Conservation (phyloP, 2,797 vertebrate genomes). For the Pteropus rufus region DNA sequence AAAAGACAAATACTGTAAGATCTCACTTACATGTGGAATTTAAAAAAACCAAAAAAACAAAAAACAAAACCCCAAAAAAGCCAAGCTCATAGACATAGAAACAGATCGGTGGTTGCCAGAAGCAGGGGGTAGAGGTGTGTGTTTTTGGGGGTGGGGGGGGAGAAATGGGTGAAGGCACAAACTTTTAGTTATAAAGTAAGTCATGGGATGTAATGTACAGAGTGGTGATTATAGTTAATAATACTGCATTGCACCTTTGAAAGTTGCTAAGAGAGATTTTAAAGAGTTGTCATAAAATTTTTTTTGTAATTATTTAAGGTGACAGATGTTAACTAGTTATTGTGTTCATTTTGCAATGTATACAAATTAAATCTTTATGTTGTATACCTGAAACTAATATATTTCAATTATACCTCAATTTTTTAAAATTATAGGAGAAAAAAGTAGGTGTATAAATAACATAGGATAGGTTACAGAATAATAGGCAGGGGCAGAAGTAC, state of each 20-base stretch:
- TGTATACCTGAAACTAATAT: background rate
- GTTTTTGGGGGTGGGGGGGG: too few species aligned
- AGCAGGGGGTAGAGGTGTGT: too few species aligned
- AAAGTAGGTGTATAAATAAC: background rate
- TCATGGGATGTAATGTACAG: background rate
- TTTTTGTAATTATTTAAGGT: background rate
- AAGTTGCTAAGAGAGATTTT: background rate
- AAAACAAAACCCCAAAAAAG: background rate
- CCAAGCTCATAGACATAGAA: background rate
- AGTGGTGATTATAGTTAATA: background rate
- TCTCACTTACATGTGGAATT: background rate
- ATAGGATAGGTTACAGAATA: background rate
- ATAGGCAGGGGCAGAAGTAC: background rate
- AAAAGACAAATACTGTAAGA: background rate
- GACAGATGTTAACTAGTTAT: background rate
- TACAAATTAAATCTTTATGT: background rate
- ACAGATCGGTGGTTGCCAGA: background rate
- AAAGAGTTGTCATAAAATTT: background rate
- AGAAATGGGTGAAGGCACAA: background rate
- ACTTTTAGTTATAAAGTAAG: background rate
- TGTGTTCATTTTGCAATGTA: background rate
- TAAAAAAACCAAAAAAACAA: background rate
- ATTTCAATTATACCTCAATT: background rate
- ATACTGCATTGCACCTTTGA: background rate
- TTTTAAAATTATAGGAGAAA: background rate